phyloP scores from a whole-genome alignment of 2,797 vertebrate species.

The Rhinella marina region DNA sequence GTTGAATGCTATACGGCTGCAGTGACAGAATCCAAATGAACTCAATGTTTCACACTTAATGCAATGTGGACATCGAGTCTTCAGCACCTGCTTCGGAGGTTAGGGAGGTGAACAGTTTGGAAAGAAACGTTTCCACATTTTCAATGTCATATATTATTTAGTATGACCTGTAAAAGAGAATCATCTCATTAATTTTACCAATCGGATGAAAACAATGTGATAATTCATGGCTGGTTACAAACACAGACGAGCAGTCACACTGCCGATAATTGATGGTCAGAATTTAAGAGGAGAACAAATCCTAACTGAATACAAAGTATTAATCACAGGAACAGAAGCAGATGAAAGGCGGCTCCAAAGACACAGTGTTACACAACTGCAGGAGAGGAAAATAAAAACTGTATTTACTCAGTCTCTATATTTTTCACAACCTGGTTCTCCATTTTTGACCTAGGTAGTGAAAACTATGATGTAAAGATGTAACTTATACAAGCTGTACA shows the following conservation, averaged over 20 bases:
- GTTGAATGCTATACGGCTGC: slow-evolving; percentile 14
- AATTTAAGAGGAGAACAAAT: neutral
- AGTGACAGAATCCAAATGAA: slow-evolving; percentile 48
- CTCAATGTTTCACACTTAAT: slow-evolving; percentile 49
- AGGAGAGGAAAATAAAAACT: neutral
- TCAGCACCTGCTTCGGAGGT: neutral
- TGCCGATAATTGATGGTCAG: slow-evolving; percentile 13
- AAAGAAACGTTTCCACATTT: neutral
- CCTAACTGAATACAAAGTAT: slow-evolving; percentile 10
- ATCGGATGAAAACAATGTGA: slow-evolving; percentile 18
- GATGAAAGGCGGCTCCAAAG: neutral
- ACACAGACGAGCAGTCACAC: slow-evolving; percentile 2
- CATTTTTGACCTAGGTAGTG: no score
- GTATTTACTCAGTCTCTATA: neutral
- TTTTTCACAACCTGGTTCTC: neutral
- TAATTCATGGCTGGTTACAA: neutral
- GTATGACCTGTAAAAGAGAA: neutral
- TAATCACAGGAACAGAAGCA: slow-evolving; percentile 5
- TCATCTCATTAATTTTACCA: slow-evolving; percentile 14
- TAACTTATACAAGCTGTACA: no score
- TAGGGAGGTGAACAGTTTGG: slow-evolving; percentile 15
- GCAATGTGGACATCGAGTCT: neutral
- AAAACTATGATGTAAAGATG: no score
- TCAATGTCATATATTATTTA: slow-evolving; percentile 21
- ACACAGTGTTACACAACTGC: neutral